Conservation (phyloP, 2,113 vertebrate genomes). For the Micronisus gabar region DNA sequence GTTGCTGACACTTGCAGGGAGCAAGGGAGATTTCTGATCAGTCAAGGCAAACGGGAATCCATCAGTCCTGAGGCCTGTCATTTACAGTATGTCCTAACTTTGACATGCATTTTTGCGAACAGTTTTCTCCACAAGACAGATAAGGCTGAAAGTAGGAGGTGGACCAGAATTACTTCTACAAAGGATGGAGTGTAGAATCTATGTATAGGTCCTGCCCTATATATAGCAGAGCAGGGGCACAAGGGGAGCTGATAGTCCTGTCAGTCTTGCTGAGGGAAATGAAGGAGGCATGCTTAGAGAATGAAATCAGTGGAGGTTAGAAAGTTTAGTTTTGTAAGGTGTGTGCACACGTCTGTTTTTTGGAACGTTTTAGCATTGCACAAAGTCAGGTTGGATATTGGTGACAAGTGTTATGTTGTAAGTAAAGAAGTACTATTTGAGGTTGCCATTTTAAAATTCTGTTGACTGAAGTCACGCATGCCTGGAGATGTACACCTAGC, state of each 20-base stretch:
- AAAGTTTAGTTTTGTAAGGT: neutral
- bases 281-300: neutral
- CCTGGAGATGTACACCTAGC: neutral
- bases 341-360: neutral
- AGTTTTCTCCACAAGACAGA: neutral
- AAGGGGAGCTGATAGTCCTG: neutral
- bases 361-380: neutral
- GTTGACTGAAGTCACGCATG: neutral
- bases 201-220: neutral
- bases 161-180: neutral
- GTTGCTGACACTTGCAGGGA: neutral
- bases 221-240: accelerated
- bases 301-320: neutral
- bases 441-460: neutral
- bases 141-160: neutral
- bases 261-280: neutral
- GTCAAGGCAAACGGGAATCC: neutral
- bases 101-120: neutral
- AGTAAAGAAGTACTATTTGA: neutral
- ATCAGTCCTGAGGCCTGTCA: accelerated
- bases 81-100: neutral
- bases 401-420: neutral
- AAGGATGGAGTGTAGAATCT: neutral
- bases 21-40: neutral
- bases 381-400: neutral